Evolutionary conservation across 35 echinoderm and acorn worm genomes (phyloP), one percentile per base, ranked within the genome.

Genomic region (Apostichopus parvimensis): DNA sequence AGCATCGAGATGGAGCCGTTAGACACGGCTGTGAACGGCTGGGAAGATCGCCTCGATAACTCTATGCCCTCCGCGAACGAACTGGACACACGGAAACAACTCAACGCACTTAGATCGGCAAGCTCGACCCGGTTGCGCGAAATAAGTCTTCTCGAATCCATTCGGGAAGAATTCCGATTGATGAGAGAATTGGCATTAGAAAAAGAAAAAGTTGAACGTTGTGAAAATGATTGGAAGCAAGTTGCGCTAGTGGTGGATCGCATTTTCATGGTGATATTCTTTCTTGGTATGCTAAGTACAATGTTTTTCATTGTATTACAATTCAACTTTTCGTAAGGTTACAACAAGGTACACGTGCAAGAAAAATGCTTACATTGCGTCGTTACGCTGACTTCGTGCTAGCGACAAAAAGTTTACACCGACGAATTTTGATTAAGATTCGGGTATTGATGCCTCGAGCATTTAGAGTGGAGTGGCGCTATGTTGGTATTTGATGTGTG

Each of bases 241-340:
- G 97, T 99, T 5, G 97, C 97, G 5, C n/a, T 96, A 84, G 95
- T 99, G 1, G 91, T 99, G 20, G 97, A 99, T 71, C 61, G 97
- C 4, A 83, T 99, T 17, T 99, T 99, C 57, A 96, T 96, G 95
- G 68, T 99, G 26, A 87, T 99, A 26, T 99, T 95, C 65, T 59
- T 99, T 13, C 57, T 96, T n/a, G 97, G 95, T 12, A 99, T 95
- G 91, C 66, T 99, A 88, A 82, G 93, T 28, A 99, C 97, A 5
- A 28, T 99, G 57, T 93, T 99, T 17, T 91, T 94, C n/a, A 97
- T 97, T 14, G 79, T 97, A 5, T 77, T 73, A 78, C 89, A 91
- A 57, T 88, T 88, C 52, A 73, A 88, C 64, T 88, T 88, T 54
- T 34, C 10, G 11, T 88, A 88, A n/a, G 62, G n/a, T 8, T 72